A percentile compares a stretch with the other conserved stretches of the same genome.
Evolutionary conservation across 2,113 vertebrate species (phyloP).

Genomic region (Myiozetetes cayanensis): DNA sequence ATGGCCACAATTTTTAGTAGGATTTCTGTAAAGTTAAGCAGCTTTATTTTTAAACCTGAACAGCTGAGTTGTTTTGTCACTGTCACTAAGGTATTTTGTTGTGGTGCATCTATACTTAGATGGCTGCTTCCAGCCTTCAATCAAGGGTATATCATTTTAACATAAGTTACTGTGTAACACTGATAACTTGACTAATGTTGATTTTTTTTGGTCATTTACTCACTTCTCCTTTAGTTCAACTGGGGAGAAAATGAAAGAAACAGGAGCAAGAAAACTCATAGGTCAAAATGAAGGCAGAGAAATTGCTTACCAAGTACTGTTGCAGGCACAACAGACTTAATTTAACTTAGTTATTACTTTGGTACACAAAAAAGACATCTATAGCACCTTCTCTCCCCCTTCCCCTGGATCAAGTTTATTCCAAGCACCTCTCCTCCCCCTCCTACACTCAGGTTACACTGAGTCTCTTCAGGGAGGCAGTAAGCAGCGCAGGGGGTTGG

Average conservation of each 20-base stretch:
- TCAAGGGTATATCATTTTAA: background rate
- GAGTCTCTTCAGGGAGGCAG: background rate
- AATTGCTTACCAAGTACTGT: background rate
- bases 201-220: background rate
- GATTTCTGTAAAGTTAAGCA: background rate
- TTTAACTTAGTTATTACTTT: background rate
- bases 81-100: background rate
- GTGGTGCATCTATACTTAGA: background rate
- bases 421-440: background rate
- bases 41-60: background rate
- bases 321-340: background rate
- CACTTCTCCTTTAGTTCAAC: background rate
- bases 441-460: accelerated
- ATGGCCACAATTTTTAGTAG: background rate
- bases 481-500: background rate
- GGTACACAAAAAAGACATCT: background rate
- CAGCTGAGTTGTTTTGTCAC: background rate
- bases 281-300: background rate
- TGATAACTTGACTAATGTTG: background rate
- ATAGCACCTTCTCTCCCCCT: background rate
- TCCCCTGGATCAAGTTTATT: background rate
- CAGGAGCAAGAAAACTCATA: background rate
- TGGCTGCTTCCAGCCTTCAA: background rate
- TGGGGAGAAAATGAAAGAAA: background rate
- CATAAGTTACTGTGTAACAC: background rate